Evolutionary conservation across 2,888 invertebrate species (phyloP).

Genomic region (Hymenopus coronatus): DNA sequence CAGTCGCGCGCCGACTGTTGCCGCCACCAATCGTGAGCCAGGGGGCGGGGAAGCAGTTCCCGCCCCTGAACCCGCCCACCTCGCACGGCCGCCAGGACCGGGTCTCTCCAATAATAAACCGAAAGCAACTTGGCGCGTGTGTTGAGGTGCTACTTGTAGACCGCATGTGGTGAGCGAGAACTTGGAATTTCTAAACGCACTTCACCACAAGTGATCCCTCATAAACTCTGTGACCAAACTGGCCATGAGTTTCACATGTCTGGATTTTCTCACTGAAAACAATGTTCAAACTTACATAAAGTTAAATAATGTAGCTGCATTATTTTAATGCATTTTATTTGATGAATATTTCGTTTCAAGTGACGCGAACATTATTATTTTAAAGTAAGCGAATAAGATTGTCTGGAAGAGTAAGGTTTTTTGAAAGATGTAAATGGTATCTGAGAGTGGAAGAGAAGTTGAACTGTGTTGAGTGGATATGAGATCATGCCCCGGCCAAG

Average conservation of each 20-base stretch:
- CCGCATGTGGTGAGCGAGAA: background rate
- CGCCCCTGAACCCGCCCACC: background rate
- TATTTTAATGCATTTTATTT: too few relatives aligned
- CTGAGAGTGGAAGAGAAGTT: background rate
- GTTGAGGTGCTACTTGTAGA: background rate
- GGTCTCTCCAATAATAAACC: background rate
- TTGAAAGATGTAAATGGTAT: background rate
- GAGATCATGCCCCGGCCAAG: constrained; percentile 89
- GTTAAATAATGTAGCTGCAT: too few relatives aligned
- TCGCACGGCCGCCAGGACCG: background rate
- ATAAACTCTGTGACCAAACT: background rate
- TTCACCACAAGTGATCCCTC: background rate
- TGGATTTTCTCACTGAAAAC: too few relatives aligned
- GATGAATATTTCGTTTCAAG: too few relatives aligned
- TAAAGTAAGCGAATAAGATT: too few relatives aligned
- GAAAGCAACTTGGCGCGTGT: background rate
- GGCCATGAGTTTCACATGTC: too few relatives aligned
- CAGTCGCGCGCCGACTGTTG: background rate
- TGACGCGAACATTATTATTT: too few relatives aligned
- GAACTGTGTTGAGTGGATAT: background rate
- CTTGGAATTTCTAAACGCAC: background rate
- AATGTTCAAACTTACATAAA: too few relatives aligned
- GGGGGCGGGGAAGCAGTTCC: background rate
- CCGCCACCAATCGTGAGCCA: background rate
- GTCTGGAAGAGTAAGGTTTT: background rate